These are phyloP conservation scores for Syrista parreyssii DNA, from an alignment of 2,888 invertebrate genomes.

Conservation along the genomic window DNA sequence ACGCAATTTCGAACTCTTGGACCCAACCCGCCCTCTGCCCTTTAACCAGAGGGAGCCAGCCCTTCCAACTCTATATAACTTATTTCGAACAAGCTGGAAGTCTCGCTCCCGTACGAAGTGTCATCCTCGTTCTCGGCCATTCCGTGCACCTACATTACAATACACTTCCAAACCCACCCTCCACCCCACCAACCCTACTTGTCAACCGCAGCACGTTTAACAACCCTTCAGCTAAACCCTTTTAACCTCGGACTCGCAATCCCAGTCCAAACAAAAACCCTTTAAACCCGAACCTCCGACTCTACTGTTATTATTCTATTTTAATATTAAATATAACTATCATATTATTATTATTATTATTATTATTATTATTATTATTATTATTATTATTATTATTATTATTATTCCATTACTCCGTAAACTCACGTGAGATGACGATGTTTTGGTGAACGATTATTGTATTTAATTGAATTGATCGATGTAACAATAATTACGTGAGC, in stretches of 20 bases:
- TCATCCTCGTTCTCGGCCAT: conserved; percentile 1
- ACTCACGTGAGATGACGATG: conserved; percentile 7
- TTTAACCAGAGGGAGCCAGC: neutral
- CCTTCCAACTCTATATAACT: neutral
- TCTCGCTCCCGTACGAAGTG: neutral
- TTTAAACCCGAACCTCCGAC: neutral
- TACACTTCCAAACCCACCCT: neutral
- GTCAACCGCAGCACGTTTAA: neutral
- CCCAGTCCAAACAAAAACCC: neutral
- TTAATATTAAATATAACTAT: conserved; percentile 25
- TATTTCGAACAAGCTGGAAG: conserved; percentile 3
- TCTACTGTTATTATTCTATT: conserved; percentile 6
- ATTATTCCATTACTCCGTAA: conserved; percentile 48
- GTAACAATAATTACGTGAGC: conserved; percentile 8
- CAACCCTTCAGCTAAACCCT: neutral
- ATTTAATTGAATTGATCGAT: conserved; percentile 8
- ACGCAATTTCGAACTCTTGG: neutral
- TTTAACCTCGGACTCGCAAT: conserved; percentile 1
- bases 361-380: conserved; percentile 57
- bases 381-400: conserved; percentile 57
- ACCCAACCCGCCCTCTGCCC: conserved; percentile 12
- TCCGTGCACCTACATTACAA: neutral
- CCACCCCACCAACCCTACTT: neutral
- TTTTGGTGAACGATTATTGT: conserved; percentile 7
- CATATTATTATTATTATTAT: conserved; percentile 45